A percentile compares a stretch with the other conserved stretches of the same genome.
Evolutionary conservation across 2,888 invertebrate species (phyloP).

Genomic region (Lysandra coridon): DNA sequence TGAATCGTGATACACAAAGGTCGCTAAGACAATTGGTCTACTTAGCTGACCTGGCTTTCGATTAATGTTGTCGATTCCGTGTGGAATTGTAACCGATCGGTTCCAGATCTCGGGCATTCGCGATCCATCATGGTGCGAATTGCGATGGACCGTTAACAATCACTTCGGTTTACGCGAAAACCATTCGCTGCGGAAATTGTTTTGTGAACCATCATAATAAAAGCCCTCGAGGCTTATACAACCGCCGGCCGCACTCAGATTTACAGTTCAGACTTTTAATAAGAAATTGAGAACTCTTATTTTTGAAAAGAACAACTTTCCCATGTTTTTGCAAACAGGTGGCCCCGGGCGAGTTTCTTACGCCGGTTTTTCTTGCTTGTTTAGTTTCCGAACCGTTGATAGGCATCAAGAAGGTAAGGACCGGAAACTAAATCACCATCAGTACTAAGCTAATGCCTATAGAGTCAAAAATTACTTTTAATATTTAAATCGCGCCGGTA

Average conservation of each 20-base stretch:
- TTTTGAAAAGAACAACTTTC: background rate
- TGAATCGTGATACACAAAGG: background rate
- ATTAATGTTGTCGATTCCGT: slow-evolving; percentile 9
- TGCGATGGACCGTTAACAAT: background rate
- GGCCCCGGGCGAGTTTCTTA: background rate
- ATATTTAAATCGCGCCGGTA: background rate
- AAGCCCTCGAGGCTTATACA: background rate
- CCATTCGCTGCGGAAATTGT: background rate
- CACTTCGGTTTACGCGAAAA: background rate
- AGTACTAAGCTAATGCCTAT: background rate
- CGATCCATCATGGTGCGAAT: slow-evolving; percentile 15
- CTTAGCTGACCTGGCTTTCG: slow-evolving; percentile 11
- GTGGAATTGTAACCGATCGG: slow-evolving; percentile 6
- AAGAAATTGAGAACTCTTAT: no score
- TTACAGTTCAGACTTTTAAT: background rate
- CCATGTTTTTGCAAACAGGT: background rate
- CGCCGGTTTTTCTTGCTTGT: background rate
- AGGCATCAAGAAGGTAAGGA: background rate
- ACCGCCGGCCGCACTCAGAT: no score
- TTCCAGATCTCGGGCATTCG: background rate
- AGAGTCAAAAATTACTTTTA: background rate
- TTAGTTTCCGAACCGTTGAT: background rate
- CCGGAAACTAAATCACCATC: no score
- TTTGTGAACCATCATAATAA: background rate
- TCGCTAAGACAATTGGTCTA: slow-evolving; percentile 10